These are phyloP conservation scores for Spea multiplicata DNA, from an alignment of 2,113 vertebrate species.

Conservation along the genomic window DNA sequence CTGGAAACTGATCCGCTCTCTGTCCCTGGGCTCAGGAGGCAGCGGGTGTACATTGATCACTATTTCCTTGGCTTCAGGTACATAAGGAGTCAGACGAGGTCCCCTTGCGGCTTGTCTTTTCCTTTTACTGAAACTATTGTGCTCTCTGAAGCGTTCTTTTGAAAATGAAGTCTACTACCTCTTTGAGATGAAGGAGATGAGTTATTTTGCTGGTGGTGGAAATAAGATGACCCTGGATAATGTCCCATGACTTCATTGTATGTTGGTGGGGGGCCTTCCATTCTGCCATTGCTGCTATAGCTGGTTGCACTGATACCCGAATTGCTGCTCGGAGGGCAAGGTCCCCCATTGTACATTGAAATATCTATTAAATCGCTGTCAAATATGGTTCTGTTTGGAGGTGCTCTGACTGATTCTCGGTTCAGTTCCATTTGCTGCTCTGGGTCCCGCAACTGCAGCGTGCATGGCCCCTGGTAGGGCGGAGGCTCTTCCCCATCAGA, in stretches of 20 bases:
- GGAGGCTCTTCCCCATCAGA: constrained; percentile 94
- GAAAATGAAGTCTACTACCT: constrained; percentile 76
- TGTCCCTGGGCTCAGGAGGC: constrained; percentile 65
- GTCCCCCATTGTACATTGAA: constrained; percentile 78
- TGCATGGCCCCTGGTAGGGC: constrained; percentile 92
- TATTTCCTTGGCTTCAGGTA: constrained; percentile 42
- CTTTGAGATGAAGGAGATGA: constrained; percentile 68
- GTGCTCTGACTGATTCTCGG: constrained; percentile 91
- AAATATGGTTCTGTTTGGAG: constrained; percentile 96
- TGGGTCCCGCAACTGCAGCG: constrained; percentile 89
- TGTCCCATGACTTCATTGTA: constrained; percentile 97
- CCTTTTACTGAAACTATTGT: constrained; percentile 82
- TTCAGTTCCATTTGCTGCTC: constrained; percentile 98
- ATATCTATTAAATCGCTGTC: constrained; percentile 92
- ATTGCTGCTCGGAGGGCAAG: constrained; percentile 92
- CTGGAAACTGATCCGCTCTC: constrained; percentile 61
- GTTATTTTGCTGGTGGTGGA: constrained; percentile 92
- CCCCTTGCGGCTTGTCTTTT: constrained; percentile 79
- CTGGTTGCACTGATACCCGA: constrained; percentile 91
- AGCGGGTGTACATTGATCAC: constrained; percentile 51
- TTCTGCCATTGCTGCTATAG: constrained; percentile 81
- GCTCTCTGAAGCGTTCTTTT: constrained; percentile 82
- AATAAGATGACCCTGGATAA: constrained; percentile 83
- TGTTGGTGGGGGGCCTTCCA: constrained; percentile 89
- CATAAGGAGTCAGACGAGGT: constrained; percentile 72